Base-by-base conservation (phyloP, 2,797 vertebrate species). In the Bufotes viridis region DNA sequence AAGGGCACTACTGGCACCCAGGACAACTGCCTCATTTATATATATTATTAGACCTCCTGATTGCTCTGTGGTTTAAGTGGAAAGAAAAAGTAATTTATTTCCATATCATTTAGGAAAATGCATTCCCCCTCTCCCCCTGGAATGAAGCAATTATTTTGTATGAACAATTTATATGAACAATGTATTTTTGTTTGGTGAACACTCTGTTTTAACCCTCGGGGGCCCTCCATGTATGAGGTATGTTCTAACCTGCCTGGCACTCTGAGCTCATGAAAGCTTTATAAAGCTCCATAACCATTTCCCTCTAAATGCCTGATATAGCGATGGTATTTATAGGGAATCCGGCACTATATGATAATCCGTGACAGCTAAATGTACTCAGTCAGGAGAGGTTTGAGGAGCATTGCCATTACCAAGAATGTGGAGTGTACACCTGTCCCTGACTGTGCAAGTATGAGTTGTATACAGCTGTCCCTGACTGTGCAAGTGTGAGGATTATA, bases 131-230 rank as follows among this genome's bases (percentile, higher is more conserved):
- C 24, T n/a, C 22, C 65, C 34, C 29, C 10, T 10, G 86, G 78
- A 87, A 84, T 78, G 3, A 55, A 53, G 69, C 49, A 24, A 58
- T 20, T 15, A 18, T 51, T 72, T 42, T 51, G 51, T 29, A 81
- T 42, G n/a, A 82, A 81, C 34, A 81, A 14, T 58, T 85, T 82
- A 70, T 70, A 17, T 81, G 78, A 89, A 89, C 88, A 89, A 89
- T 89, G 84, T 60, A 63, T 78, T 74, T 86, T 51, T 89, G 88
- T 89, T 53, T 82, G 26, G 5, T 61, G 63, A 72, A 78, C 53
- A 53, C 26, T 61, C 7, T 76, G 61, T 88, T 69, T 24, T 26
- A 24, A 60, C 72, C 88, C 72, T 42, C 51, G 51, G 79, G 79
- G 88, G 84, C n/a, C 55, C 70, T 26, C 17, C 70, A 49, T 81